phyloP scores from a whole-genome alignment of 2,113 vertebrate species.

The Odontesthes bonariensis region DNA sequence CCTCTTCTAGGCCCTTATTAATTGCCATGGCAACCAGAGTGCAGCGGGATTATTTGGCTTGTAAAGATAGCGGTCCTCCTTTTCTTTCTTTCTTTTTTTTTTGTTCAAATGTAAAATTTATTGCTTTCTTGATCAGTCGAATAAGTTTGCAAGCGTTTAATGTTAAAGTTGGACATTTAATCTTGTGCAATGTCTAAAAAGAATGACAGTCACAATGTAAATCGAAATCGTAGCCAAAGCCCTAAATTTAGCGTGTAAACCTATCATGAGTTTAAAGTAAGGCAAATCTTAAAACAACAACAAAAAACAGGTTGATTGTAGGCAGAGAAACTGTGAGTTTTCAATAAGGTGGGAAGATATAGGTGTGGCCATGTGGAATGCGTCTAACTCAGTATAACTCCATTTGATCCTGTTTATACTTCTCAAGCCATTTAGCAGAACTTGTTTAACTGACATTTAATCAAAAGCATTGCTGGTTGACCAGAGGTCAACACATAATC shows the following conservation, averaged over 20 bases:
- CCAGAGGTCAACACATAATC: slow-evolving; percentile 10
- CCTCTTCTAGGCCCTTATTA: neutral
- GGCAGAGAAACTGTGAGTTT: slow-evolving; percentile 3
- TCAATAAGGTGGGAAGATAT: slow-evolving; percentile 9
- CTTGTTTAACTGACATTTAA: slow-evolving; percentile 25
- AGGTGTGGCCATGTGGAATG: slow-evolving; percentile 23
- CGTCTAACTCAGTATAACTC: neutral
- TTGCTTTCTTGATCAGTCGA: too few species aligned
- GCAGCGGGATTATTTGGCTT: too few species aligned
- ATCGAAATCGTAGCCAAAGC: too few species aligned
- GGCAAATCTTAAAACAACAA: neutral
- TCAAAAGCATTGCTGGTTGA: slow-evolving; percentile 12
- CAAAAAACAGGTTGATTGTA: neutral
- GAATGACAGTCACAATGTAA: neutral
- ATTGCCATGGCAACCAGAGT: neutral
- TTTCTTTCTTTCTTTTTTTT: neutral
- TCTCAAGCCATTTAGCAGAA: slow-evolving; percentile 13
- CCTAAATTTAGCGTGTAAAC: too few species aligned
- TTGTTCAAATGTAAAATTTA: too few species aligned
- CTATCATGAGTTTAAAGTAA: neutral
- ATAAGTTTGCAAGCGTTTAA: too few species aligned
- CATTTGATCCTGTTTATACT: slow-evolving; percentile 29
- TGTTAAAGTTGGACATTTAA: too few species aligned
- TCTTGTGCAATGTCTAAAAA: neutral
- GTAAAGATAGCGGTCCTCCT: neutral